Evolutionary conservation across 2,797 vertebrate species (phyloP), one percentile per base, ranked within the genome.

Genomic region (Cyclopterus lumpus): DNA sequence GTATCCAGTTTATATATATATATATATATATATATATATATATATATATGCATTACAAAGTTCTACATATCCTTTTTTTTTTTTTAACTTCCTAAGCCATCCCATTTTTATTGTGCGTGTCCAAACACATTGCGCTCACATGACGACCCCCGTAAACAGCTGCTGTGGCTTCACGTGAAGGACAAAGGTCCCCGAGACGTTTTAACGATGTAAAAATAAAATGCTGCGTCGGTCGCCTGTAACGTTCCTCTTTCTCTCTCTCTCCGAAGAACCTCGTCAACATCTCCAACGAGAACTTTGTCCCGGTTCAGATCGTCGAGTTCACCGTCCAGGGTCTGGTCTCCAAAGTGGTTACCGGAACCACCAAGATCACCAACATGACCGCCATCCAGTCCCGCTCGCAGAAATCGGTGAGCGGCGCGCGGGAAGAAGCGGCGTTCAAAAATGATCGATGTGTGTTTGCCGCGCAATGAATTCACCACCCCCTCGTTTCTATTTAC

Each of bases 201-300:
- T 55, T 84, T 42, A 73, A 61, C 6, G 32, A 55, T 40, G 8
- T 20, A n/a, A n/a, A n/a, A n/a, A n/a, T n/a, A n/a, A n/a, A n/a
- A n/a, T n/a, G n/a, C n/a, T n/a, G n/a, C n/a, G n/a, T n/a, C n/a
- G n/a, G n/a, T n/a, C n/a, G n/a, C n/a, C n/a, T n/a, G n/a, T n/a
- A n/a, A n/a, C n/a, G n/a, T n/a, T n/a, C n/a, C n/a, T n/a, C n/a
- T n/a, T n/a, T n/a, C n/a, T n/a, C n/a, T n/a, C n/a, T n/a, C n/a
- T n/a, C n/a, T n/a, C n/a, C n/a, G n/a, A n/a, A n/a, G 97, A 97
- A 96, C 30, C 71, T 94, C 80, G 73, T 99, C 79, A 96, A 95
- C 78, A 77, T 99, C 90, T 94, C 92, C 89, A 98, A 97, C 79
- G 86, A 91, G 59, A 98, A 97, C 92, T 97, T 94, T 87, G 95